Percentiles rank a stretch among this genome's conserved stretches.
These are phyloP conservation scores for Aselliscus stoliczkanus DNA, from an alignment of 2,797 vertebrate species.

Conservation along the genomic window DNA sequence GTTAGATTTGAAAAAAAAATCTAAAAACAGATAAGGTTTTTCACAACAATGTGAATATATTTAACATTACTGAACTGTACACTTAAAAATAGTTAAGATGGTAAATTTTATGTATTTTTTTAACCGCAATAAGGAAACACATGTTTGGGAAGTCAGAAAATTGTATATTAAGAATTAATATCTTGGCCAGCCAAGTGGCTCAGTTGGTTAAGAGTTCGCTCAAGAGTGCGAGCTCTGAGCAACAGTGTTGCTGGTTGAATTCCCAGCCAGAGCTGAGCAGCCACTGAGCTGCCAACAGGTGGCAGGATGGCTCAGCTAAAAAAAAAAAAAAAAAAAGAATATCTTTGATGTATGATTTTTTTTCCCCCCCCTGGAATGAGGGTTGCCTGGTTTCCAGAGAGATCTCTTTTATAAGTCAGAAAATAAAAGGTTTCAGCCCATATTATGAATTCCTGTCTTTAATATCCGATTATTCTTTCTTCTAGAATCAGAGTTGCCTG, in stretches of 20 bases:
- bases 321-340: too few species aligned
- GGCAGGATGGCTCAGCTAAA: too few species aligned
- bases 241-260: too few species aligned
- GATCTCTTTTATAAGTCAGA: slow-evolving; percentile 28
- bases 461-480: slow-evolving; percentile 35
- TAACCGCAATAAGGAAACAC: neutral
- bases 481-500: slow-evolving; percentile 83
- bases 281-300: too few species aligned
- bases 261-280: too few species aligned
- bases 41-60: neutral
- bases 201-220: too few species aligned
- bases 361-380: slow-evolving; percentile 70
- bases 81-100: neutral
- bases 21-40: neutral
- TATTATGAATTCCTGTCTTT: neutral
- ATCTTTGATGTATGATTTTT: neutral
- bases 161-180: neutral
- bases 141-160: neutral
- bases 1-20: neutral
- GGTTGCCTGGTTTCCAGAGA: slow-evolving; percentile 73
- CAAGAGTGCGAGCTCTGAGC: too few species aligned
- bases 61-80: neutral
- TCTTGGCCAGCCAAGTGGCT: too few species aligned
- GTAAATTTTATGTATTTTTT: neutral
- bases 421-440: neutral